Base-by-base conservation (phyloP, 1,140 invertebrate species). In the Ephestia elutella region DNA sequence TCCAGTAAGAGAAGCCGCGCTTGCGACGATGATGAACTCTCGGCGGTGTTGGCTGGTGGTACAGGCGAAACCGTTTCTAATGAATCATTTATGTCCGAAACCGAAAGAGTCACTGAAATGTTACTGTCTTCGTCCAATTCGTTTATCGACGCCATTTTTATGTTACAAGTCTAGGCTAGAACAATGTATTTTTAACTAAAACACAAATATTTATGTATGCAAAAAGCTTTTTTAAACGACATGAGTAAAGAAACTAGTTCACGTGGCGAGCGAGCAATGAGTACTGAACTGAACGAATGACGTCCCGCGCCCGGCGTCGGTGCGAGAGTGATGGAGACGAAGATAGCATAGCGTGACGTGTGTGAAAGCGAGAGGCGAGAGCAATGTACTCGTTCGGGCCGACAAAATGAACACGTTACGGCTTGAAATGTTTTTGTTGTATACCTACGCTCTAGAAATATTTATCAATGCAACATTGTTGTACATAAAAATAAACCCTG, bases 151-250 rank as follows among this genome's bases (percentile, higher is more conserved):
- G 28, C 28, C 28, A 30, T 30, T n/a, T 30, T 48, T 48, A 48
- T 48, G 44, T 48, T 48, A 48, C 44, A 48, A 48, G 44, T 48
- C 44, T 48, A 48, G 44, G 44, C 44, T 5, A 48, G 13, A 48
- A 48, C 44, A 48, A 48, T 48, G 28, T 30, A 48, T 48, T 48
- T 48, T 48, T 48, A 48, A 48, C 44, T 17, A 48, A 48, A 48
- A 48, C 13, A 48, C 44, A 48, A 48, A 48, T 13, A 48, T 48
- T 48, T 48, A 48, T 48, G 44, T 48, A 48, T 48, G 44, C 44
- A 48, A 48, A 48, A 48, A 48, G 44, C 44, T 48, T 48, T 48
- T n/a, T n/a, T n/a, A n/a, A 48, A 48, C 44, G 44, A 17, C 44
- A 48, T 13, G 44, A 48, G 15, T 48, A 48, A 48, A n/a, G 44